Evolutionary conservation across 2,113 vertebrate species (phyloP), one percentile per base, ranked within the genome.

Genomic region (Dermatemys mawii): DNA sequence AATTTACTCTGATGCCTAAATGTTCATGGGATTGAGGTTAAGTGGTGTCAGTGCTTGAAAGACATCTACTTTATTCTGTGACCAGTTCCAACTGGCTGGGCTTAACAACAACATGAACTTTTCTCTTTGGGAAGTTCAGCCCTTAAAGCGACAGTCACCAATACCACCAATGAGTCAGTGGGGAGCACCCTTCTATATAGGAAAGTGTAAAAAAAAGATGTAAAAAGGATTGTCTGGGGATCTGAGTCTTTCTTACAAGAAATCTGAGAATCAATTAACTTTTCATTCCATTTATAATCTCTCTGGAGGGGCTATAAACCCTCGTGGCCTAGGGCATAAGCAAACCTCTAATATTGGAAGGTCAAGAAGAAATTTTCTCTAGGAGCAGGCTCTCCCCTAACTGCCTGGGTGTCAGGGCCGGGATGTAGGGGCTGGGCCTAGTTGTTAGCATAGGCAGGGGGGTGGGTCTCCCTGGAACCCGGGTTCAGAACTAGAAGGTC

Each of bases 321-420:
- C 0, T 44, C 51, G 46, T 35, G 32, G 76, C 41, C 76, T 11
- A 17, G 63, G 12, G 53, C 24, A 41, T 41, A 78, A 48, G 1
- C 0, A 53, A 81, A 38, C 46, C n/a, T n/a, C 86, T 21, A 12
- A 78, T 38, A 17, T 21, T 1, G 0, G 46, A 38, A 2, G 0
- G 10, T 0, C 32, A 35, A 73, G 86, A 75, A 76, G 53, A n/a
- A 0, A 0, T 84, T 14, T 16, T 46, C 17, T 6, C 17, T 46
- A 11, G 38, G 3, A 5, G 75, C 0, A 0, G 11, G 5, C 5
- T 48, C 17, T 44, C 44, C 29, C 13, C 0, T 12, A 44, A 4
- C 16, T 38, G 2, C 5, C 24, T 29, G n/a, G 86, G 13, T 8
- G 14, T 14, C 6, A 35, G 32, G 29, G 35, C 32, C 4, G 4